phyloP scores from a whole-genome alignment of 2,797 vertebrate genomes.

The Spheniscus humboldti region DNA sequence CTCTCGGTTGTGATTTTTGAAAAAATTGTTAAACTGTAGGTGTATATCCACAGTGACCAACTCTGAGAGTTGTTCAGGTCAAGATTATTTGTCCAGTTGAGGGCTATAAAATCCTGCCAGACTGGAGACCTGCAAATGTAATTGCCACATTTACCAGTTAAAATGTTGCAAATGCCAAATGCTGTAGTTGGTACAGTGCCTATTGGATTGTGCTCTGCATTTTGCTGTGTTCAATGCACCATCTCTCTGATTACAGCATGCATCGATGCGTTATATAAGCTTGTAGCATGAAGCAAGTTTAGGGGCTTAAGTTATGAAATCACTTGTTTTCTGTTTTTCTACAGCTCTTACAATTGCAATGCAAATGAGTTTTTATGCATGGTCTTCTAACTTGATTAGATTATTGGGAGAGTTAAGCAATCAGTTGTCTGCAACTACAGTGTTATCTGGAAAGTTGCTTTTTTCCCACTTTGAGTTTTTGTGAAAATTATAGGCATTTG shows the following conservation, averaged over 20 bases:
- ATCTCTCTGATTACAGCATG: background rate
- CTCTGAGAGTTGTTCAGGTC: background rate
- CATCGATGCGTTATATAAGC: background rate
- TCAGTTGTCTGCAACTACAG: background rate
- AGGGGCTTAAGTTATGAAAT: background rate
- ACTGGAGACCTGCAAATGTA: background rate
- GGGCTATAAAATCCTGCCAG: background rate
- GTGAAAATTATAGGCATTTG: background rate
- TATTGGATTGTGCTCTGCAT: background rate
- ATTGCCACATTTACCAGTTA: background rate
- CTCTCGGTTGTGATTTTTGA: background rate
- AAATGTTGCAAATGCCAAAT: background rate
- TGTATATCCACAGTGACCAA: background rate
- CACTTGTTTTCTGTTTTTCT: background rate
- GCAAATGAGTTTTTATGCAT: background rate
- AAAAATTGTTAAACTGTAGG: background rate
- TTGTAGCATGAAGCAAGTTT: background rate
- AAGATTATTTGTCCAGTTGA: background rate
- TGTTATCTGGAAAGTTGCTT: background rate
- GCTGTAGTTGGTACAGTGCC: background rate
- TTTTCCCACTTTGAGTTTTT: background rate
- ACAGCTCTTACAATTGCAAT: background rate
- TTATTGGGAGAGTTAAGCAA: background rate
- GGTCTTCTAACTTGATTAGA: background rate
- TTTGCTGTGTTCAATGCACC: background rate